These are phyloP conservation scores for Dendrocincla tyrannina DNA, from an alignment of 2,797 vertebrate genomes.

Conservation along the genomic window DNA sequence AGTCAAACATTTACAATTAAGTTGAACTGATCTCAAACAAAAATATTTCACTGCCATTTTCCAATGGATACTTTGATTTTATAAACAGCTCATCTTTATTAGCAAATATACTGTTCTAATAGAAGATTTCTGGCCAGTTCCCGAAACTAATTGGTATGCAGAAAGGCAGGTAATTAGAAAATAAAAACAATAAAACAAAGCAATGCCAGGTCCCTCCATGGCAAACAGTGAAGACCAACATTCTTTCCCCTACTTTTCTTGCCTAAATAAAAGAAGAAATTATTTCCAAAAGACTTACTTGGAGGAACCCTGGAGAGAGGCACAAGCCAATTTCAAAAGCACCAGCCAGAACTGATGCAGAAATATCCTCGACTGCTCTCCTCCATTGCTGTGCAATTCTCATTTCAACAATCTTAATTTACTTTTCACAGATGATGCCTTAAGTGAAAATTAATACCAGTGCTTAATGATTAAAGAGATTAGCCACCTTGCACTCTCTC, in stretches of 20 bases:
- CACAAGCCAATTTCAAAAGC: background rate
- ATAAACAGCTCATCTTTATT: background rate
- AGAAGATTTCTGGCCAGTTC: background rate
- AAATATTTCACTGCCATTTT: background rate
- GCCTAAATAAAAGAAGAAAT: background rate
- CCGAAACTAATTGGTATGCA: background rate
- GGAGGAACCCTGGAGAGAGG: background rate
- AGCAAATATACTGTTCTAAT: background rate
- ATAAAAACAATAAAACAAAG: background rate
- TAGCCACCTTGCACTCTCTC: slow-evolving; percentile 44
- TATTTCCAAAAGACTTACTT: background rate
- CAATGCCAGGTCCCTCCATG: background rate
- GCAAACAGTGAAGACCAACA: background rate
- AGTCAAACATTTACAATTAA: background rate
- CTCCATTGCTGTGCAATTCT: background rate
- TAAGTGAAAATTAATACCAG: slow-evolving; percentile 54
- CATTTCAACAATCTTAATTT: slow-evolving; percentile 38
- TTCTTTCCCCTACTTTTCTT: background rate
- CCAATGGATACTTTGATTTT: background rate
- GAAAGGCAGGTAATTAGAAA: background rate
- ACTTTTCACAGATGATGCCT: slow-evolving; percentile 2
- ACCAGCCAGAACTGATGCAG: background rate
- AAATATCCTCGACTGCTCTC: background rate
- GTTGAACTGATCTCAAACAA: background rate
- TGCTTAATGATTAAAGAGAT: slow-evolving; percentile 32